Conservation (phyloP, 2,797 vertebrate species). For the Molossus alvarezi region DNA sequence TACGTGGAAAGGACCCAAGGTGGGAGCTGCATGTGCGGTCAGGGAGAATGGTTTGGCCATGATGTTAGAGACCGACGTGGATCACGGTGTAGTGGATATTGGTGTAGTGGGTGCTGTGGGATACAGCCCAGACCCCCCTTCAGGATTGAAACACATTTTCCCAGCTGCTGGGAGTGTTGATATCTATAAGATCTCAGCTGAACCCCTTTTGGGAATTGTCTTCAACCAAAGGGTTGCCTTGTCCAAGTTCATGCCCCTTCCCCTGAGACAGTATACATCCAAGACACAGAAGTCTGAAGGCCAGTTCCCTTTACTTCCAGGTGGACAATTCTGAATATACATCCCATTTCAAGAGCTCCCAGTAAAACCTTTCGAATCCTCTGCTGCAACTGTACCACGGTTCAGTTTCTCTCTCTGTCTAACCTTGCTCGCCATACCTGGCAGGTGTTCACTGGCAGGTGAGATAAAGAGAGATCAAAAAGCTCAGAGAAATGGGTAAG, state of each 20-base stretch:
- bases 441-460: not conserved
- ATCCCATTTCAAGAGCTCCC: not conserved
- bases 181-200: not conserved
- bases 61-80: not conserved
- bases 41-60: not conserved
- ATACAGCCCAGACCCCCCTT: not conserved
- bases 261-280: not conserved
- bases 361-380: not conserved
- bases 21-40: not conserved
- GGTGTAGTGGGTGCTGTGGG: not conserved
- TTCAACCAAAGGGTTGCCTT: not conserved
- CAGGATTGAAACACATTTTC: not conserved
- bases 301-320: not conserved
- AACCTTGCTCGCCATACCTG: not conserved
- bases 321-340: not conserved
- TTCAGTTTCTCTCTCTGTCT: not conserved
- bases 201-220: not conserved
- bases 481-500: not conserved
- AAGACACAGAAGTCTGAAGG: not conserved
- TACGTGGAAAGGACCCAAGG: not conserved
- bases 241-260: not conserved
- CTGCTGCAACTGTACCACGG: not conserved
- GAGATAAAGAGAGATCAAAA: not conserved
- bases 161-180: not conserved
- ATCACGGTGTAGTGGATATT: not conserved